phyloP scores from a whole-genome alignment of 2,797 vertebrate genomes.

The Melanotaenia nigrans region DNA sequence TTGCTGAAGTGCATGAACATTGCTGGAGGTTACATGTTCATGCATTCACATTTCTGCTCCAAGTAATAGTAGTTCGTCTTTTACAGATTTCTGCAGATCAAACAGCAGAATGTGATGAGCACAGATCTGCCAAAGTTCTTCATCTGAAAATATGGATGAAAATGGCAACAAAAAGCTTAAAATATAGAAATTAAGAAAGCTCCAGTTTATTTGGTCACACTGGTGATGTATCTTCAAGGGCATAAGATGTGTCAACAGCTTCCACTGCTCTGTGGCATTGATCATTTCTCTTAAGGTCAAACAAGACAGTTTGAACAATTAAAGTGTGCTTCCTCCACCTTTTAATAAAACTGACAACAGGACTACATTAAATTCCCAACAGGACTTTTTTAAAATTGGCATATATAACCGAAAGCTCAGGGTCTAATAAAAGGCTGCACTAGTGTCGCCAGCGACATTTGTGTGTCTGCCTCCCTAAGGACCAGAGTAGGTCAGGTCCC shows the following conservation, averaged over 20 bases:
- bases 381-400: constrained; percentile 20
- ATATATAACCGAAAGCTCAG: constrained; percentile 19
- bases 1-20: constrained; percentile 18
- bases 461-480: constrained; percentile 40
- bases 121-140: not conserved
- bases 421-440: constrained; percentile 14
- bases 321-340: constrained; percentile 14
- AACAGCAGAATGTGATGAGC: not conserved
- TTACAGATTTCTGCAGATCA: constrained; percentile 9
- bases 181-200: not conserved
- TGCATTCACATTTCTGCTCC: constrained; percentile 1
- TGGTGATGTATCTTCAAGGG: constrained; percentile 20
- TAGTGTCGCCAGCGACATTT: constrained; percentile 40
- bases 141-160: not conserved
- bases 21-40: constrained; percentile 1
- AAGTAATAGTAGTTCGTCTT: constrained; percentile 1
- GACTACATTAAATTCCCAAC: constrained; percentile 19
- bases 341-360: constrained; percentile 10
- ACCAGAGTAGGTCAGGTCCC: constrained; percentile 60
- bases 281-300: constrained; percentile 54
- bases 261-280: not conserved
- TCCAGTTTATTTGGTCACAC: constrained; percentile 4
- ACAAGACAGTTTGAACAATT: constrained; percentile 15
- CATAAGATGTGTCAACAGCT: not conserved
- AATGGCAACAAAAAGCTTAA: not conserved